phyloP scores from a whole-genome alignment of 1,140 invertebrate genomes.

The Cydia fagiglandana region DNA sequence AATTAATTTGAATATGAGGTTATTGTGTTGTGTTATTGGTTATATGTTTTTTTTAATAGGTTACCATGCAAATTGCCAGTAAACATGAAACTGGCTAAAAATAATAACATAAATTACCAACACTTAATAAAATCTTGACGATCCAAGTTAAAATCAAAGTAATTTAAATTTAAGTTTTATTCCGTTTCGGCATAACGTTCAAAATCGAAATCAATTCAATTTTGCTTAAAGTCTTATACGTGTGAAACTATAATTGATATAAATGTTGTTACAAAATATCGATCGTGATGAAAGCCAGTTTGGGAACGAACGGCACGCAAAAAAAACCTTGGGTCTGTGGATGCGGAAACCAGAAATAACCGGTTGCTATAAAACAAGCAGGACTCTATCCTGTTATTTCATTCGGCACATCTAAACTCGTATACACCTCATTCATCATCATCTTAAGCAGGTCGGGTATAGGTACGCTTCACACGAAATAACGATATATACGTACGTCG shows the following conservation, averaged over 20 bases:
- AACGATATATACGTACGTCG: no score
- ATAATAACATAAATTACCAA: conserved; percentile 9
- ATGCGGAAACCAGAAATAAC: conserved; percentile 17
- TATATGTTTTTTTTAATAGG: background rate
- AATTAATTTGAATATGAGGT: background rate
- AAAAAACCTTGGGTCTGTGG: conserved; percentile 26
- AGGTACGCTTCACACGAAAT: no score
- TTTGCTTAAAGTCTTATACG: background rate
- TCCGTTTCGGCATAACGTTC: background rate
- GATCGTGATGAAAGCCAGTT: conserved; percentile 30
- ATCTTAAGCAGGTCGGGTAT: no score
- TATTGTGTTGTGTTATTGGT: background rate
- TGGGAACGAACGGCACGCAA: background rate
- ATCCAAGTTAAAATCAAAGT: background rate
- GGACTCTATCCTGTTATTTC: conserved; percentile 1
- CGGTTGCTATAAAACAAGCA: background rate
- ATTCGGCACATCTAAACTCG: background rate
- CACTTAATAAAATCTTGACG: background rate
- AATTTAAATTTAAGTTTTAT: background rate
- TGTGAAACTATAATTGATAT: background rate
- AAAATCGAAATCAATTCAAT: background rate
- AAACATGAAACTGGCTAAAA: background rate
- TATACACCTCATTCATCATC: no score
- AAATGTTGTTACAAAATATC: conserved; percentile 24
- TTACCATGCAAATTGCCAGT: conserved; percentile 1